These are phyloP conservation scores for Coreoperca whiteheadi DNA, from an alignment of 2,113 vertebrate genomes.

Conservation along the genomic window DNA sequence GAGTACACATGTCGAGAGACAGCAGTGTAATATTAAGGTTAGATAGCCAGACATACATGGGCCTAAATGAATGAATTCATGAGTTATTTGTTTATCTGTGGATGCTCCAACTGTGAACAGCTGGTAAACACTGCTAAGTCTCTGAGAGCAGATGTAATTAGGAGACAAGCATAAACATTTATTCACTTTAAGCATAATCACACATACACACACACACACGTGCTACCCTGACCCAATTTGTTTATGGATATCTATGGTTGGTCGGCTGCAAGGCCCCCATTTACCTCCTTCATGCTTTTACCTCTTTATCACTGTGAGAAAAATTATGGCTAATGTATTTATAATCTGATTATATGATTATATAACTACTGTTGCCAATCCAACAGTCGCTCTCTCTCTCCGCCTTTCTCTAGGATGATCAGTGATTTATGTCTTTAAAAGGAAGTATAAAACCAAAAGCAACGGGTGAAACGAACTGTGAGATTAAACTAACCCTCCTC, in stretches of 20 bases:
- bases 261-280: slow-evolving; percentile 27
- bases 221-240: slow-evolving; percentile 48
- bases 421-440: slow-evolving; percentile 81
- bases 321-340: slow-evolving; percentile 68
- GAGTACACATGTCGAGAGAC: slow-evolving; percentile 1
- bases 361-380: slow-evolving; percentile 62
- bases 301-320: slow-evolving; percentile 60
- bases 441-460: slow-evolving; percentile 78
- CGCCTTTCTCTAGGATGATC: slow-evolving; percentile 63
- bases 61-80: slow-evolving; percentile 60
- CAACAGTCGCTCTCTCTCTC: slow-evolving; percentile 37
- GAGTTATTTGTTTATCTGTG: slow-evolving; percentile 61
- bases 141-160: slow-evolving; percentile 61
- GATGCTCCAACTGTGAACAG: slow-evolving; percentile 57
- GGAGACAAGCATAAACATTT: slow-evolving; percentile 59
- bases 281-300: slow-evolving; percentile 48
- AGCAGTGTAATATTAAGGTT: slow-evolving; percentile 29
- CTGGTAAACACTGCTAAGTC: slow-evolving; percentile 63
- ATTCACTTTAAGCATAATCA: slow-evolving; percentile 50
- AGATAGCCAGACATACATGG: slow-evolving; percentile 37
- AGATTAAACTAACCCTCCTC: slow-evolving; percentile 81
- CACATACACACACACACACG: slow-evolving; percentile 29
- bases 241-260: slow-evolving; percentile 30
- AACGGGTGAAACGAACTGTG: slow-evolving; percentile 81
- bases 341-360: slow-evolving; percentile 70